These are phyloP conservation scores for Thumatha senex DNA, from an alignment of 2,888 invertebrate genomes.

Conservation along the genomic window DNA sequence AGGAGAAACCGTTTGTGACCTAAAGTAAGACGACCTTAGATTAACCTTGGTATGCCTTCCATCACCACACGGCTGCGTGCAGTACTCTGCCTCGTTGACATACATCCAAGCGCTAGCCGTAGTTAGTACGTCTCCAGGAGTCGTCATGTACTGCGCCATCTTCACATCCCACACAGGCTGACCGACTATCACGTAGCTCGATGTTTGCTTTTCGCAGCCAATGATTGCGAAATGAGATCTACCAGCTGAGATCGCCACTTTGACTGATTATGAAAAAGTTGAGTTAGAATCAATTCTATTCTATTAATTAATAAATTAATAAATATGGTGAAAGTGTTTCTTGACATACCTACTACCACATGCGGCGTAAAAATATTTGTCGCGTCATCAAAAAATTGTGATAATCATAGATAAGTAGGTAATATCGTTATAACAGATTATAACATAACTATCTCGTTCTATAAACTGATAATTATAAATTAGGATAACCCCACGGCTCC, in stretches of 20 bases:
- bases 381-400: no score
- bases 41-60: constrained; percentile 76
- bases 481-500: no score
- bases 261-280: constrained; percentile 64
- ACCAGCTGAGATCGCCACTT: constrained; percentile 86
- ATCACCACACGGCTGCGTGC: constrained; percentile 79
- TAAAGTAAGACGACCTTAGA: no score
- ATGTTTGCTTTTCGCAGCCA: constrained; percentile 67
- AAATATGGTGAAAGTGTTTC: no score
- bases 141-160: constrained; percentile 71
- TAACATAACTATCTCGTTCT: no score
- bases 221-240: constrained; percentile 83
- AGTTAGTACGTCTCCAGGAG: constrained; percentile 85
- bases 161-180: constrained; percentile 84
- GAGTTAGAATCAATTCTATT: not conserved
- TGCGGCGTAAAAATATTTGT: no score
- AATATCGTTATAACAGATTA: no score
- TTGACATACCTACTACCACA: no score
- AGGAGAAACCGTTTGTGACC: no score
- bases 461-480: no score
- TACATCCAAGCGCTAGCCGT: constrained; percentile 84
- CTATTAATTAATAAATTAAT: no score
- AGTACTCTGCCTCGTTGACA: constrained; percentile 84
- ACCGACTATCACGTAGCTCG: constrained; percentile 85
- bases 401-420: no score